Percentiles rank a stretch among this genome's conserved stretches.
These are phyloP conservation scores for Neosilurus hyrtlii DNA, from an alignment of 2,797 vertebrate genomes.

Conservation along the genomic window DNA sequence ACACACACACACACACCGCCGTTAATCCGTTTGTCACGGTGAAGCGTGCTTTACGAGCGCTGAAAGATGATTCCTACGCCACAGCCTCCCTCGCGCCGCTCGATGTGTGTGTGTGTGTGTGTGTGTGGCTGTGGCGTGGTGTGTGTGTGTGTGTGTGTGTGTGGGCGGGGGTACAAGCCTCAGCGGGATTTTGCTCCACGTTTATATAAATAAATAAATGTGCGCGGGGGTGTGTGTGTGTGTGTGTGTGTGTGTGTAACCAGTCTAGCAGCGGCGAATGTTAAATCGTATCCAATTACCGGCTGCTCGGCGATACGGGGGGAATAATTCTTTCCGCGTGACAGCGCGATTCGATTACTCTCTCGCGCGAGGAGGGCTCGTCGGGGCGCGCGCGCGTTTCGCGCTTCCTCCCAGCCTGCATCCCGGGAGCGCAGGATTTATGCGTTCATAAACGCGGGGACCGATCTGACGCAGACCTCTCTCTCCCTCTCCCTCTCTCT, in stretches of 20 bases:
- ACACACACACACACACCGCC: conserved; percentile 25
- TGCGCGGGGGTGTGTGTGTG: conserved; percentile 35
- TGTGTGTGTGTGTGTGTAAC: conserved; percentile 42
- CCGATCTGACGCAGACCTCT: neutral
- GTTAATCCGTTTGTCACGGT: conserved; percentile 58
- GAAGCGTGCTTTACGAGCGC: conserved; percentile 57
- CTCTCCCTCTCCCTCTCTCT: too few relatives aligned
- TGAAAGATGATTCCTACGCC: conserved; percentile 56
- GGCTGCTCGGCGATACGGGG: conserved; percentile 59
- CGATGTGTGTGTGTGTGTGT: conserved; percentile 17
- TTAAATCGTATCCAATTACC: conserved; percentile 65
- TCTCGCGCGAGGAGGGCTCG: conserved; percentile 52
- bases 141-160: conserved; percentile 4
- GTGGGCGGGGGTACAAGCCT: conserved; percentile 7
- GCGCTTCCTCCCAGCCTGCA: conserved; percentile 28
- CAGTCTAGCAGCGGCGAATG: conserved; percentile 58
- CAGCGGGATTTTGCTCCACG: conserved; percentile 26
- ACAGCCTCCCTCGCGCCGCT: conserved; percentile 41
- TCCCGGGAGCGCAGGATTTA: conserved; percentile 37
- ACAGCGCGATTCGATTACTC: conserved; percentile 66
- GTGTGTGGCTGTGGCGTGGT: neutral
- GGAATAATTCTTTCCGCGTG: conserved; percentile 66
- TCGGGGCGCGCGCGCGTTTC: conserved; percentile 41
- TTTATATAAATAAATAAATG: conserved; percentile 36
- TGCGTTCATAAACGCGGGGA: conserved; percentile 45